phyloP scores from a whole-genome alignment of 1,140 invertebrate genomes.

The Apis mellifera region DNA sequence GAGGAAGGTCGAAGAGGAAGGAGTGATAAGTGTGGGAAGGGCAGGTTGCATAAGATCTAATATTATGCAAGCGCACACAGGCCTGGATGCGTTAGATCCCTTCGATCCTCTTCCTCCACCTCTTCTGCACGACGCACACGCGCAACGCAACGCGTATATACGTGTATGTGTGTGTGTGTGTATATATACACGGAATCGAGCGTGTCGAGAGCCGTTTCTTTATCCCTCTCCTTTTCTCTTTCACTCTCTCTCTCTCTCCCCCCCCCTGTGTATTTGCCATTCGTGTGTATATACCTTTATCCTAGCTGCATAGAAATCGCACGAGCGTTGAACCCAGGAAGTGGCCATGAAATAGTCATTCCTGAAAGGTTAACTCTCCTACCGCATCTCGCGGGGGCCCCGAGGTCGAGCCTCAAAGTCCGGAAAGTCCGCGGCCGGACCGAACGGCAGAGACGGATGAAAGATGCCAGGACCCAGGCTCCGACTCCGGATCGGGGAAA shows the following conservation, averaged over 20 bases:
- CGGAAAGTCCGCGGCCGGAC: conserved; percentile 62
- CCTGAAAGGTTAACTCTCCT: conserved; percentile 76
- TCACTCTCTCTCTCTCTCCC: neutral
- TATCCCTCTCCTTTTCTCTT: neutral
- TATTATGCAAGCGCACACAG: conserved; percentile 78
- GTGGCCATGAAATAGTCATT: conserved; percentile 79
- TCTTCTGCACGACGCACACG: conserved; percentile 60
- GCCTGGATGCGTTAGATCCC: conserved; percentile 78
- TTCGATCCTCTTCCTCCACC: conserved; percentile 40
- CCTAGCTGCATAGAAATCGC: conserved; percentile 75
- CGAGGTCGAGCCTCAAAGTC: conserved; percentile 68
- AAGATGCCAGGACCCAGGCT: conserved; percentile 43
- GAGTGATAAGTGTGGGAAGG: conserved; percentile 82
- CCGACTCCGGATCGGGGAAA: neutral
- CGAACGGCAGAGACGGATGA: conserved; percentile 55
- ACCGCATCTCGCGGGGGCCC: conserved; percentile 68
- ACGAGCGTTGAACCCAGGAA: conserved; percentile 79
- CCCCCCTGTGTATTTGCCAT: neutral
- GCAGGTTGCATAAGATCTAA: conserved; percentile 80
- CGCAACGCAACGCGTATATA: conserved; percentile 52
- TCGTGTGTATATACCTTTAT: conserved; percentile 49
- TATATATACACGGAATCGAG: conserved; percentile 33
- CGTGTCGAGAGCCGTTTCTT: conserved; percentile 3
- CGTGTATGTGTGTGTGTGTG: conserved; percentile 38
- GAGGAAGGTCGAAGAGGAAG: conserved; percentile 49